Evolutionary conservation across 2,797 vertebrate genomes (phyloP).

Genomic region (Cossypha heuglini): DNA sequence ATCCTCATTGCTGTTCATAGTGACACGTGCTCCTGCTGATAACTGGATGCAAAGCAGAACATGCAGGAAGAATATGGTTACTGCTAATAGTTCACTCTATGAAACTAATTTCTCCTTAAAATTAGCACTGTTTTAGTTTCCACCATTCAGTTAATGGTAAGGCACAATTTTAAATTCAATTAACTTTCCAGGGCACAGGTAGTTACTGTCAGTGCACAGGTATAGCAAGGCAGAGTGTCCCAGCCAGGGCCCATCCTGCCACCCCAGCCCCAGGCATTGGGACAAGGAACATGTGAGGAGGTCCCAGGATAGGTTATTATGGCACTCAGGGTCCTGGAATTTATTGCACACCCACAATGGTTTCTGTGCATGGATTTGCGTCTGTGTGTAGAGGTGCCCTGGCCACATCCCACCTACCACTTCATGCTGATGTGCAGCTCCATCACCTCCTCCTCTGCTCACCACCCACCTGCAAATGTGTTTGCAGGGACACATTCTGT

Average conservation of each 20-base stretch:
- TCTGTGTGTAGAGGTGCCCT: background rate
- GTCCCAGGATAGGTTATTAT: background rate
- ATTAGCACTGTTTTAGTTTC: background rate
- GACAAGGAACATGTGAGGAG: background rate
- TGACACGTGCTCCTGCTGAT: rapidly evolving
- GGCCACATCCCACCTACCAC: background rate
- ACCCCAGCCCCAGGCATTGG: background rate
- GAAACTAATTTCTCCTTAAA: background rate
- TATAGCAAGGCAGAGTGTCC: background rate
- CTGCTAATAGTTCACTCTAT: background rate
- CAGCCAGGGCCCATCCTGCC: background rate
- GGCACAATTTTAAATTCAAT: background rate
- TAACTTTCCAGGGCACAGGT: background rate
- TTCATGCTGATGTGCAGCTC: background rate
- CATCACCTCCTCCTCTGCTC: background rate
- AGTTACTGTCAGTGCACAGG: background rate
- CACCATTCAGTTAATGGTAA: background rate
- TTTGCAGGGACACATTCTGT: background rate
- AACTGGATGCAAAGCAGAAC: background rate
- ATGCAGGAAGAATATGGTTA: background rate
- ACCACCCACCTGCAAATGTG: background rate
- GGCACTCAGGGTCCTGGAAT: background rate
- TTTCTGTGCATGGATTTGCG: background rate
- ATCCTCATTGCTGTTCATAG: background rate
- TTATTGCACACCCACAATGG: background rate